Evolutionary conservation across 2,888 invertebrate genomes (phyloP).

Genomic region (Mylabris sibirica): DNA sequence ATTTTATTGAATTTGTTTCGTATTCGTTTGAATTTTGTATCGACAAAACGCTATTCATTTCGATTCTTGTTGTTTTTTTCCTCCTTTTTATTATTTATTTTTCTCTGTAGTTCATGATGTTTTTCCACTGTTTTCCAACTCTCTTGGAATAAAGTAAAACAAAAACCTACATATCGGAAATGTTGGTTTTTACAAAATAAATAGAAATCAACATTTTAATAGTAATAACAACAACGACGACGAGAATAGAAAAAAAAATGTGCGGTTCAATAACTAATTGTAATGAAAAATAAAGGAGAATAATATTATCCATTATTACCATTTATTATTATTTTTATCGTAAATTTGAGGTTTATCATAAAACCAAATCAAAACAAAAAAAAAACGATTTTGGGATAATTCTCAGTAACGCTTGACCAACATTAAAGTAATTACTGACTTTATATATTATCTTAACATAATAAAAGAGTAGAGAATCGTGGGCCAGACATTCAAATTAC

Average conservation of each 20-base stretch:
- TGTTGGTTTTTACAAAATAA: background rate
- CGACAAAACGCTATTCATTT: conserved; percentile 43
- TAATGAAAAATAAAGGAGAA: background rate
- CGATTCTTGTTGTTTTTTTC: conserved; percentile 33
- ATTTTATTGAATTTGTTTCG: conserved; percentile 51
- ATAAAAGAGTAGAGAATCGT: conserved; percentile 10
- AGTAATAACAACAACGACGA: background rate
- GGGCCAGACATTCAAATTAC: conserved; percentile 14
- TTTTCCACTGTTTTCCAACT: conserved; percentile 7
- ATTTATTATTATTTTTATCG: background rate
- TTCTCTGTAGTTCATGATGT: conserved; percentile 2
- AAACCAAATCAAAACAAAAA: background rate
- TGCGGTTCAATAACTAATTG: background rate
- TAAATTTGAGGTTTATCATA: background rate
- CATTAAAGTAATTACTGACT: conserved; percentile 9
- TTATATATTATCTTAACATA: conserved; percentile 10
- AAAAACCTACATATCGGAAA: conserved; percentile 1
- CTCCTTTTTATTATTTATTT: background rate
- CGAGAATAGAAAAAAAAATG: background rate
- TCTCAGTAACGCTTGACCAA: conserved; percentile 3
- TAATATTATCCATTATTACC: background rate
- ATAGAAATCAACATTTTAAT: conserved; percentile 5
- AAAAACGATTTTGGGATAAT: background rate
- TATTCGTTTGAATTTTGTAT: conserved; percentile 44
- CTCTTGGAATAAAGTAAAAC: conserved; percentile 3